These are phyloP conservation scores for Cygnus atratus DNA, from an alignment of 2,113 vertebrate genomes.

Conservation along the genomic window DNA sequence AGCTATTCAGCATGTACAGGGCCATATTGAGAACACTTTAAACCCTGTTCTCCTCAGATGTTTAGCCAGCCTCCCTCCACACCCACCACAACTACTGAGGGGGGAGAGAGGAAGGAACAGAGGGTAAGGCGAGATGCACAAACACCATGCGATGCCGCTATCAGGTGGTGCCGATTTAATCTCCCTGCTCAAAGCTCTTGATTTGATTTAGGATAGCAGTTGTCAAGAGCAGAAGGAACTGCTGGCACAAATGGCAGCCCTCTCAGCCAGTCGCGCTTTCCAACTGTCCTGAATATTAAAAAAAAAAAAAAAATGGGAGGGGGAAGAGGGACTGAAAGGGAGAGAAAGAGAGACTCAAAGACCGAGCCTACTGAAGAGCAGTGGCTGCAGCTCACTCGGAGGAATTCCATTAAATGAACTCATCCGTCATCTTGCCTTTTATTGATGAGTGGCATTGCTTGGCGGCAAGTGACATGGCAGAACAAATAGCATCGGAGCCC, in stretches of 20 bases:
- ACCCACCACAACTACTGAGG: rapidly evolving
- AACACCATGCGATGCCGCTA: not conserved
- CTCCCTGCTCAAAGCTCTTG: slow-evolving; percentile 33
- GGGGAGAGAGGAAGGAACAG: not conserved
- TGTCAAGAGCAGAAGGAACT: slow-evolving; percentile 79
- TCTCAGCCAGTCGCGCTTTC: slow-evolving; percentile 68
- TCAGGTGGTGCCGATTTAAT: slow-evolving; percentile 48
- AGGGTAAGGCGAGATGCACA: not conserved
- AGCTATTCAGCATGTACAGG: not conserved
- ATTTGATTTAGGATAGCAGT: slow-evolving; percentile 79
- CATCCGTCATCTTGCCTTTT: slow-evolving; percentile 87
- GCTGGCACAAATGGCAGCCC: slow-evolving; percentile 54
- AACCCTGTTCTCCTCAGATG: not conserved
- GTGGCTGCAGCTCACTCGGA: slow-evolving; percentile 74
- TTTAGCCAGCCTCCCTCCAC: not conserved
- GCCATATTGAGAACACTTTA: not conserved
- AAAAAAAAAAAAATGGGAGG: not conserved
- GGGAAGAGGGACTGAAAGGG: not conserved
- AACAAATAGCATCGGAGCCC: slow-evolving; percentile 82
- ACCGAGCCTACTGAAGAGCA: slow-evolving; percentile 67
- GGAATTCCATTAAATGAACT: slow-evolving; percentile 88
- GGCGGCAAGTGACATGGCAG: slow-evolving; percentile 82
- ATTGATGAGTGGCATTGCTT: slow-evolving; percentile 87
- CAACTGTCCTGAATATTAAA: slow-evolving; percentile 74
- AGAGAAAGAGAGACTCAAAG: slow-evolving; percentile 1